Conservation (phyloP, 2,113 vertebrate genomes). For the Paradoxurus hermaphroditus region DNA sequence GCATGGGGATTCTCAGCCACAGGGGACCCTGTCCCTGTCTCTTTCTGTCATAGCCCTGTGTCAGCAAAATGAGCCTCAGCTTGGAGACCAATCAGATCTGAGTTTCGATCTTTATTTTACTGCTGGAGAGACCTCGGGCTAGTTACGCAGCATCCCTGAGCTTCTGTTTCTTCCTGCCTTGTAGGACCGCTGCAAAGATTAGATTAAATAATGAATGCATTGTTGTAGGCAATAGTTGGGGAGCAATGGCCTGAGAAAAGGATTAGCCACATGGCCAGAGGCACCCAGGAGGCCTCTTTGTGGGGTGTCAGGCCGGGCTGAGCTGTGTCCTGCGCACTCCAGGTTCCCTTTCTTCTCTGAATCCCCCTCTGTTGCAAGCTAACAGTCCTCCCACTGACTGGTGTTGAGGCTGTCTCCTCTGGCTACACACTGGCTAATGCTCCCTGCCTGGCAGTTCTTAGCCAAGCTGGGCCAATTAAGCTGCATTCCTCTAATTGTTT, state of each 20-base stretch:
- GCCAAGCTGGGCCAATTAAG: constrained; percentile 73
- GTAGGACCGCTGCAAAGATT: neutral
- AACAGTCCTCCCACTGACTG: neutral
- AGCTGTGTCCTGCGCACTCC: neutral
- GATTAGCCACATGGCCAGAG: neutral
- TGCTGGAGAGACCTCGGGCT: neutral
- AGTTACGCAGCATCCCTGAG: neutral
- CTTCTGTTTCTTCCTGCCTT: constrained; percentile 2
- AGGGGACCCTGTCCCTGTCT: neutral
- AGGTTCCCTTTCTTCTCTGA: neutral
- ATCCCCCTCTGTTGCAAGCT: neutral
- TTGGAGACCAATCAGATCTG: neutral
- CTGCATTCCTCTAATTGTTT: constrained; percentile 74
- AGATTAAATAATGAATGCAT: neutral
- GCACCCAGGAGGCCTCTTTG: neutral
- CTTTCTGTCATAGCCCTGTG: neutral
- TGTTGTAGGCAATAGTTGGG: neutral
- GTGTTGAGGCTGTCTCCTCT: neutral
- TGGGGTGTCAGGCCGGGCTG: too few relatives aligned
- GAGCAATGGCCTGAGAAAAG: neutral
- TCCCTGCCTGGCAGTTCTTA: constrained; percentile 60
- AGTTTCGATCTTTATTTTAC: constrained; percentile 29
- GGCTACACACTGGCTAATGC: constrained; percentile 40
- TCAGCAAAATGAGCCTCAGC: neutral
- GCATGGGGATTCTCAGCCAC: accelerated